These are phyloP conservation scores for Pristionchus entomophagus DNA, from an alignment of 2,888 invertebrate genomes.

Conservation along the genomic window DNA sequence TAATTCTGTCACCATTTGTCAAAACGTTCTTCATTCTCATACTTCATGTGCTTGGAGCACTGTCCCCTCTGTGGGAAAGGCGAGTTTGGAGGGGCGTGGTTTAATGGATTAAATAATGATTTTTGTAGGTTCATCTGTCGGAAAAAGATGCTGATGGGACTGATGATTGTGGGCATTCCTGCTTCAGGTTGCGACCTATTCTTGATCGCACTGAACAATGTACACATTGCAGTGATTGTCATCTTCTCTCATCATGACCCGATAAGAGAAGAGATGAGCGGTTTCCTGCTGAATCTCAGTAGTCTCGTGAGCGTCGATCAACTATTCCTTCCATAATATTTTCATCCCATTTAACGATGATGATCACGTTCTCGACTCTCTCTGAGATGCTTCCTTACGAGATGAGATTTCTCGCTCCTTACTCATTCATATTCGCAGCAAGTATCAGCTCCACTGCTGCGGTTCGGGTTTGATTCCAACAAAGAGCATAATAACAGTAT, in stretches of 20 bases:
- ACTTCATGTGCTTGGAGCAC: background rate
- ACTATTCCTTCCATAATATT: background rate
- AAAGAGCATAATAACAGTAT: background rate
- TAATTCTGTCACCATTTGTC: too few species aligned
- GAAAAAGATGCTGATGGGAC: background rate
- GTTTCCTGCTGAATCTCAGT: background rate
- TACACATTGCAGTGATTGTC: background rate
- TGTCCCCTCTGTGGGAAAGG: background rate
- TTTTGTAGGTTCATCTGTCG: background rate
- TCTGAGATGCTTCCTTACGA: background rate
- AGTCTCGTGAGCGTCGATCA: background rate
- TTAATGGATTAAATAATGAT: background rate
- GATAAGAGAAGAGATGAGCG: background rate
- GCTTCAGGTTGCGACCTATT: background rate
- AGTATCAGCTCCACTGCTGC: background rate
- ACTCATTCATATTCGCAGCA: background rate
- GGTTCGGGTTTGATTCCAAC: background rate
- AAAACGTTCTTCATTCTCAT: background rate
- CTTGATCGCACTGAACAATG: too few species aligned
- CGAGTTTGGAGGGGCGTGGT: background rate
- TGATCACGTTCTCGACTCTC: background rate
- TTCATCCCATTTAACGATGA: background rate
- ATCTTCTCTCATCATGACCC: background rate
- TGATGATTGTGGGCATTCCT: background rate
- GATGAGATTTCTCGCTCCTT: background rate